Conservation (phyloP, 1,140 invertebrate genomes). For the Stegodyphus dumicola region DNA sequence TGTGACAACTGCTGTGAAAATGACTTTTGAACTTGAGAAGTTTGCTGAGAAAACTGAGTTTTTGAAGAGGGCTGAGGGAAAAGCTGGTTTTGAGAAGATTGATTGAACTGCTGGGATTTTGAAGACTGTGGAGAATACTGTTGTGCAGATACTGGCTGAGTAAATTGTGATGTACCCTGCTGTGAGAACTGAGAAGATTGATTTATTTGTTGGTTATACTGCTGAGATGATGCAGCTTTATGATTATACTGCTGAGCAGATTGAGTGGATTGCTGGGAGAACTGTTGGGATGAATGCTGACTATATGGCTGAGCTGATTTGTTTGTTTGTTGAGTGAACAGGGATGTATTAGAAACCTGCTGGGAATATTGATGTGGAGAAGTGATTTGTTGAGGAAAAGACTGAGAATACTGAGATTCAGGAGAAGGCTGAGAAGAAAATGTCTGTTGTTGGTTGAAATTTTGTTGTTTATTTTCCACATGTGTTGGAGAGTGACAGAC, state of each 20-base stretch:
- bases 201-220: conserved; percentile 25
- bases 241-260: conserved; percentile 19
- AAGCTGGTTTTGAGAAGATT: conserved; percentile 20
- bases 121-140: conserved; percentile 27
- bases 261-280: conserved; percentile 27
- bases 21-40: not conserved
- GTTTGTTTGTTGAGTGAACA: conserved; percentile 8
- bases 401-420: conserved; percentile 36
- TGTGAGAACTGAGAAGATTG: conserved; percentile 10
- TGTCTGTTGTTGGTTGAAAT: not conserved
- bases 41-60: conserved; percentile 23
- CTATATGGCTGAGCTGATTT: conserved; percentile 24
- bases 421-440: conserved; percentile 25
- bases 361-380: conserved; percentile 4
- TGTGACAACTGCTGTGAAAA: conserved; percentile 7
- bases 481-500: conserved; percentile 14
- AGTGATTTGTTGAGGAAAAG: conserved; percentile 11
- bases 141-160: conserved; percentile 2
- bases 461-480: conserved; percentile 24
- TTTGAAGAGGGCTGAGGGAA: not conserved
- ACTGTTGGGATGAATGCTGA: conserved; percentile 29
- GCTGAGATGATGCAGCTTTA: not conserved
- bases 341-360: not conserved
- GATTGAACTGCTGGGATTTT: conserved; percentile 21
- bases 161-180: conserved; percentile 1